Base-by-base conservation (phyloP, 2,113 vertebrate species). In the Clarias macrocephalus region DNA sequence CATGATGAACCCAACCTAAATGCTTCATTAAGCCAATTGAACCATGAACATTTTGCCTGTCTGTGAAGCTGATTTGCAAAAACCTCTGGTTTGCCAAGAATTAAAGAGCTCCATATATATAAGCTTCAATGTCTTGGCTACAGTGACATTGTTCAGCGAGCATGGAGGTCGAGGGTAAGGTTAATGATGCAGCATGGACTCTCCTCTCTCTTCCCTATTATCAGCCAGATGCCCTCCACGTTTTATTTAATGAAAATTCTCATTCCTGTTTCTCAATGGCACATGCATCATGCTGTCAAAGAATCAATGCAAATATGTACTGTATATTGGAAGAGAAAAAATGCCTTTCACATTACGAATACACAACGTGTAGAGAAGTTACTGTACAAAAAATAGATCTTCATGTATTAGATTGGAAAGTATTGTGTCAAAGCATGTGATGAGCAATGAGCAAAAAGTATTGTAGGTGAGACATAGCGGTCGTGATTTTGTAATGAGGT, bases 41-140 rank as follows among this genome's bases (percentile, higher is more conserved):
- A 5, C 59, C 15, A 63, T 15, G 23, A 42, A 82, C 21, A 81
- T 37, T 59, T 65, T 82, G 21, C 30, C 13, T 5, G 37, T 25
- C 80, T 82, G 5, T 48, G 60, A 30, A 54, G 15, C 81, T 82
- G 60, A 82, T 63, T 42, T 82, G 80, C 21, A 37, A 81, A 82
- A 82, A 42, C 6, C 48, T 56, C 28, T 18, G 6, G 37, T 83
- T 84, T 73, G 23, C 68, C 75, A 57, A 80, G 83, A 85, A 82
- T 72, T 81, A 88, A 85, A 82, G 48, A 77, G 19, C 75, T 57
- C 80, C 33, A 63, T 66, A 59, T 75, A 56, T 79, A 21, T 42
- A 42, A 1, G 25, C 89, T 68, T 82, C 91, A 83, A 91, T 92
- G 90, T 85, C 92, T 91, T 91, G 91, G 92, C 91, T 93, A 94